Percentiles rank a stretch among this genome's conserved stretches.
phyloP scores from a whole-genome alignment of 2,888 invertebrate genomes.

The Salpingus planirostris region DNA sequence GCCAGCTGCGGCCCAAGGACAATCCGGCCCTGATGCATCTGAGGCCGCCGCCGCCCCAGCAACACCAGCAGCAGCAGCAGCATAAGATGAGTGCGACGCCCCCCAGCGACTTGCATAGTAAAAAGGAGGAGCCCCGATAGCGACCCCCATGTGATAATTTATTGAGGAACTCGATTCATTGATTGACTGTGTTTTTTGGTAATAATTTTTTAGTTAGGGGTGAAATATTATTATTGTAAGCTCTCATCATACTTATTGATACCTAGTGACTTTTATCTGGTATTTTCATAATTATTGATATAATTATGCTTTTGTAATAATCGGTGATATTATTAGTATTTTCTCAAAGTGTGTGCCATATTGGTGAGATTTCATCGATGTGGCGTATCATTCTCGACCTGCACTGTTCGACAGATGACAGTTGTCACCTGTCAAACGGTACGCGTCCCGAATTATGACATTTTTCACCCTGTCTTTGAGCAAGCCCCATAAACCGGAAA shows the following conservation, averaged over 20 bases:
- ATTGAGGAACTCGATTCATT: too few species aligned
- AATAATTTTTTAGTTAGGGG: too few species aligned
- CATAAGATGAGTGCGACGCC: constrained; percentile 48
- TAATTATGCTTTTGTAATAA: neutral
- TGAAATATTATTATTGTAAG: too few species aligned
- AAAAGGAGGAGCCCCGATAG: constrained; percentile 55
- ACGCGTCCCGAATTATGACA: too few species aligned
- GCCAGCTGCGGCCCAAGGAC: constrained; percentile 46
- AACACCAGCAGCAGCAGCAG: constrained; percentile 29
- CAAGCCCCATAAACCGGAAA: too few species aligned
- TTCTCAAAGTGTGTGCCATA: constrained; percentile 1
- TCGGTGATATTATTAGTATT: too few species aligned
- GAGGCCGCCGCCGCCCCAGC: constrained; percentile 40
- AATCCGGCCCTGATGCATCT: constrained; percentile 48
- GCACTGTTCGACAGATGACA: neutral
- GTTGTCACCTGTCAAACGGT: too few species aligned
- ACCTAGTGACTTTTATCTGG: neutral
- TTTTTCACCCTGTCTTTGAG: too few species aligned
- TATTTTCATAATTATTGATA: neutral
- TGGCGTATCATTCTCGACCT: neutral
- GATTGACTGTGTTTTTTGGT: too few species aligned
- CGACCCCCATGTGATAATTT: constrained; percentile 20
- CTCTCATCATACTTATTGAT: too few species aligned
- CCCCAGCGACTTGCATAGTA: constrained; percentile 51
- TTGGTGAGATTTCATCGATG: neutral